Evolutionary conservation across 2,113 vertebrate genomes (phyloP).

Genomic region (Gopherus flavomarginatus): DNA sequence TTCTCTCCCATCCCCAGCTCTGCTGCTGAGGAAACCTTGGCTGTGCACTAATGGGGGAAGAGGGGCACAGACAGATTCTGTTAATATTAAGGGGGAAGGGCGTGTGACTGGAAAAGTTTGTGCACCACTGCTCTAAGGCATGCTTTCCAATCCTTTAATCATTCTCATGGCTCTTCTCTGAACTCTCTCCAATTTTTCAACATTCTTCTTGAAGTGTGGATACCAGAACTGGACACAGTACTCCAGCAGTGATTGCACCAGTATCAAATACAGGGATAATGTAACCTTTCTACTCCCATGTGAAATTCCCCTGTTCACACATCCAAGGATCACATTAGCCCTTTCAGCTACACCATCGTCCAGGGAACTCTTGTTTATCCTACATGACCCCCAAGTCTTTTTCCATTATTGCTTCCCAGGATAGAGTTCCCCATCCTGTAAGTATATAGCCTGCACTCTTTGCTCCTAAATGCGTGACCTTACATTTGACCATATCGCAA

Average conservation of each 20-base stretch:
- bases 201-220: background rate
- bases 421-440: background rate
- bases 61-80: too few relatives aligned
- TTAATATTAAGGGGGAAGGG: too few relatives aligned
- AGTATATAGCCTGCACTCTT: background rate
- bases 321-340: background rate
- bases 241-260: background rate
- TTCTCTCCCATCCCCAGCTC: too few relatives aligned
- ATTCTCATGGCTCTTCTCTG: background rate
- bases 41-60: too few relatives aligned
- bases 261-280: background rate
- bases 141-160: background rate
- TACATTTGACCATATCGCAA: background rate
- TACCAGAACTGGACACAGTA: background rate
- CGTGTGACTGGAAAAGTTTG: too few relatives aligned
- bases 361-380: background rate
- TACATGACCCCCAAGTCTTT: background rate
- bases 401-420: background rate
- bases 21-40: too few relatives aligned
- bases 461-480: fast-evolving
- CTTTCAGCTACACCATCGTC: background rate
- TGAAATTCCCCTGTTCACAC: background rate
- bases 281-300: background rate
- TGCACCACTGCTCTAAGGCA: background rate
- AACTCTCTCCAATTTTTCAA: background rate